phyloP scores from a whole-genome alignment of 2,888 invertebrate species.

The Anoncus sp. region DNA sequence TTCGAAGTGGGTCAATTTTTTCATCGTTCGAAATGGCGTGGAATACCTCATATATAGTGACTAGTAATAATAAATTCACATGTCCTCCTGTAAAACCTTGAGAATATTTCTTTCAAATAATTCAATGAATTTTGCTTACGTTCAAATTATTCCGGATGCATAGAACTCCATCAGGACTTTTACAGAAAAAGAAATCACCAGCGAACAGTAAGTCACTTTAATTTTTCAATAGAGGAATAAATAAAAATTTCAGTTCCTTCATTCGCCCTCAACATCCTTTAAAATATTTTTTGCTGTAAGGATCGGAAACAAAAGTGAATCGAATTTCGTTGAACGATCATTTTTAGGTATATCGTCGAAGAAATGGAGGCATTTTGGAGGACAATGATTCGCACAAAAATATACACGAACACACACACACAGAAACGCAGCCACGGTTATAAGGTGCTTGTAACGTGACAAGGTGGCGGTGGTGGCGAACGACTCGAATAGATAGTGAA shows the following conservation, averaged over 20 bases:
- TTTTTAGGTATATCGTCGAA: slow-evolving; percentile 28
- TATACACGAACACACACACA: not conserved
- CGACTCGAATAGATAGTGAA: slow-evolving; percentile 81
- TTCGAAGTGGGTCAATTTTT: no score
- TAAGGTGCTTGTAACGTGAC: slow-evolving; percentile 77
- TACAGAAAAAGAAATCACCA: not conserved
- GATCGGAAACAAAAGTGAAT: not conserved
- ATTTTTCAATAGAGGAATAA: not conserved
- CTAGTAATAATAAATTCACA: no score
- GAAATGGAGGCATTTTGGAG: slow-evolving; percentile 54
- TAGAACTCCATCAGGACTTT: no score
- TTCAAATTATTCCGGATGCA: no score
- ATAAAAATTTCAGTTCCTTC: not conserved
- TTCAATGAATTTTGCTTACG: no score
- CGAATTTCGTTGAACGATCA: not conserved
- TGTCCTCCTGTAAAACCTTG: no score
- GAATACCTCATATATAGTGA: no score
- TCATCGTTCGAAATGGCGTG: no score
- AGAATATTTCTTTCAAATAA: no score
- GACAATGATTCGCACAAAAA: slow-evolving; percentile 37
- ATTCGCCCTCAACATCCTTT: not conserved
- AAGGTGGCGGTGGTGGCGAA: slow-evolving; percentile 74
- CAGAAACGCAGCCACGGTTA: slow-evolving; percentile 65
- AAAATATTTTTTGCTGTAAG: not conserved
- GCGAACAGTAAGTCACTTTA: not conserved